phyloP scores from a whole-genome alignment of 35 echinoderm and acorn worm species.

The Amphiura filiformis region DNA sequence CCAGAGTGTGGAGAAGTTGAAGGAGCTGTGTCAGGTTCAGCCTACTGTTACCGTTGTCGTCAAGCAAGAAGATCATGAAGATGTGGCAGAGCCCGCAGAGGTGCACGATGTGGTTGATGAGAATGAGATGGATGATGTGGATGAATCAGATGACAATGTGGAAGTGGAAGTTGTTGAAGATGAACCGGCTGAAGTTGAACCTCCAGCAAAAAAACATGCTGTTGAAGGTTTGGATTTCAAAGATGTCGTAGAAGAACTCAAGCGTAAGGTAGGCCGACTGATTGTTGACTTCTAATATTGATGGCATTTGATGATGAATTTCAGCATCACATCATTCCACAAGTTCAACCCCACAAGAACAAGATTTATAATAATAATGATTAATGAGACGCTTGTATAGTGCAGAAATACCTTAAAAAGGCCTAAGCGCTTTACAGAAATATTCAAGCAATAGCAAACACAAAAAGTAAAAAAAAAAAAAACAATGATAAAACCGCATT shows the following conservation, averaged over 20 bases:
- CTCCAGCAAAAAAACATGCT: conserved; percentile 22
- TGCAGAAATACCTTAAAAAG: no score
- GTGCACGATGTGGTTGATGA: not conserved
- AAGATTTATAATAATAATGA: not conserved
- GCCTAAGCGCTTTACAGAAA: not conserved
- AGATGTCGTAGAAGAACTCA: not conserved
- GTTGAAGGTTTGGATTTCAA: not conserved
- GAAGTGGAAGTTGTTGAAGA: not conserved
- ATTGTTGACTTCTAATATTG: no score
- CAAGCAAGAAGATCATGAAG: not conserved
- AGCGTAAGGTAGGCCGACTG: not conserved
- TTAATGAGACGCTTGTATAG: no score
- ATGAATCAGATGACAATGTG: not conserved
- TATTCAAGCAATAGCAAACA: no score
- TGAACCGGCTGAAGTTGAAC: not conserved
- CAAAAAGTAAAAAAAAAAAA: no score
- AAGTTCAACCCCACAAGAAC: not conserved
- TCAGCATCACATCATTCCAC: not conserved
- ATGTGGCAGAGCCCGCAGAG: not conserved
- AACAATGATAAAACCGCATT: no score
- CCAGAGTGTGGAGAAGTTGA: not conserved
- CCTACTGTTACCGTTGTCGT: not conserved
- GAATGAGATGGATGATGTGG: not conserved
- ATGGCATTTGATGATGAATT: not conserved
- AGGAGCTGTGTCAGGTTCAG: not conserved